phyloP scores from a whole-genome alignment of 2,888 invertebrate species.

The Stenotaenia linearis region DNA sequence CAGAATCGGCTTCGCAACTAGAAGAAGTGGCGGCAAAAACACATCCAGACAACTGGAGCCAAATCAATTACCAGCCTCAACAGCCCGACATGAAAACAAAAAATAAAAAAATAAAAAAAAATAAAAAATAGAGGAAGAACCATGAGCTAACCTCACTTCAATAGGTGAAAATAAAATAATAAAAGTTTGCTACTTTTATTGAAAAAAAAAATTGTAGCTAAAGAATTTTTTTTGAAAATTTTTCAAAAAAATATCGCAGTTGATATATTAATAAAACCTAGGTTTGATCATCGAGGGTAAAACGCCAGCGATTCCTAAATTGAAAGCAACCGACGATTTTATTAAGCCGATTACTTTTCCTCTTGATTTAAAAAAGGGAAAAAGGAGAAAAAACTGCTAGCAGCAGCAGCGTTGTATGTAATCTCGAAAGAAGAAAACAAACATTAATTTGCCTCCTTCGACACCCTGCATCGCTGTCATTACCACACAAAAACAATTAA shows the following conservation, averaged over 20 bases:
- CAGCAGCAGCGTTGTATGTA: constrained; percentile 5
- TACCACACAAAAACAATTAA: constrained; percentile 6
- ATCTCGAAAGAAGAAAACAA: constrained; percentile 12
- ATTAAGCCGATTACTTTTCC: constrained; percentile 26
- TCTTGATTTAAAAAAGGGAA: neutral
- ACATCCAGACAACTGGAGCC: constrained; percentile 35
- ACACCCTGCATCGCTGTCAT: constrained; percentile 20
- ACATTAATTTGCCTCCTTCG: constrained; percentile 12
- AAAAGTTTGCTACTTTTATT: neutral
- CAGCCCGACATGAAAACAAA: neutral
- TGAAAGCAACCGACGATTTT: constrained; percentile 26
- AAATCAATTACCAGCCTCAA: constrained; percentile 32
- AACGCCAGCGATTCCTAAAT: constrained; percentile 7
- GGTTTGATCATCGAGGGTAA: neutral
- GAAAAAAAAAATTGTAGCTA: neutral
- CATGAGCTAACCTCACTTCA: neutral
- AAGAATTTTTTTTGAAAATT: neutral
- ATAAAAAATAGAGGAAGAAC: neutral
- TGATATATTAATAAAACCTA: neutral
- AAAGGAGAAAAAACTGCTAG: neutral
- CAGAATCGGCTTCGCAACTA: constrained; percentile 31
- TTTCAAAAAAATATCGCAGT: neutral
- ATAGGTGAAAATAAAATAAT: constrained; percentile 22
- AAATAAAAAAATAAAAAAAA: constrained; percentile 12
- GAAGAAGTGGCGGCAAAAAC: constrained; percentile 32